phyloP scores from a whole-genome alignment of 2,888 invertebrate genomes.

The Temnothorax ravouxi region DNA sequence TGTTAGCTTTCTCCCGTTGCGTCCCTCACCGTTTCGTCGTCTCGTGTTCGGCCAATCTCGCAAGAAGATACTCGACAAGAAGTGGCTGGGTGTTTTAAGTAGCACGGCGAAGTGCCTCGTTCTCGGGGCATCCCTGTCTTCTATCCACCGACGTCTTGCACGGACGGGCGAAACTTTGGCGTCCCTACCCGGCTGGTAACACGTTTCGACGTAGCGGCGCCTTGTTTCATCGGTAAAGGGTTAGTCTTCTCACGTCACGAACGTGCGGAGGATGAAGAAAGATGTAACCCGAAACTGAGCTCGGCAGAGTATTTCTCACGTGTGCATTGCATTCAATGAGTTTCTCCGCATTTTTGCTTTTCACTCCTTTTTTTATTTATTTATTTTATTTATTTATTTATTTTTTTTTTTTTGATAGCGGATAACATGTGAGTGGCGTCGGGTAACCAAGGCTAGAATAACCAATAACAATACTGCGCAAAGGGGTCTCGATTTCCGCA shows the following conservation, averaged over 20 bases:
- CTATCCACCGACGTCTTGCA: constrained; percentile 38
- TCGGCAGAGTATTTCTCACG: constrained; percentile 49
- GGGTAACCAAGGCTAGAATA: constrained; percentile 41
- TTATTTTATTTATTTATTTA: neutral
- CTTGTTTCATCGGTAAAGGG: constrained; percentile 63
- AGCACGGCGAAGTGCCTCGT: constrained; percentile 60
- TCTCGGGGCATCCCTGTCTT: constrained; percentile 32
- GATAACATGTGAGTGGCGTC: constrained; percentile 46
- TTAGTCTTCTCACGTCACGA: constrained; percentile 64
- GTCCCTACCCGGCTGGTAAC: constrained; percentile 39
- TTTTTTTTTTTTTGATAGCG: constrained; percentile 17
- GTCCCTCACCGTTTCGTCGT: constrained; percentile 35
- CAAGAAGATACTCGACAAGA: constrained; percentile 62
- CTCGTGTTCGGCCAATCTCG: constrained; percentile 56
- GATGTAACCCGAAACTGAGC: constrained; percentile 57
- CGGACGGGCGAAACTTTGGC: constrained; percentile 57
- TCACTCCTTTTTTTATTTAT: neutral
- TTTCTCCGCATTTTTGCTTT: constrained; percentile 42
- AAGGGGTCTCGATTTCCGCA: constrained; percentile 46
- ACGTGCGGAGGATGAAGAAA: constrained; percentile 63
- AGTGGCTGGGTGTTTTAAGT: constrained; percentile 60
- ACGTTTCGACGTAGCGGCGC: constrained; percentile 58
- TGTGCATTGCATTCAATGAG: constrained; percentile 55
- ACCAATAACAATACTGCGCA: constrained; percentile 38
- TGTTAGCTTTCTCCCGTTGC: constrained; percentile 47